Evolutionary conservation across 2,797 vertebrate species (phyloP).

Genomic region (Periophthalmus magnuspinnatus): DNA sequence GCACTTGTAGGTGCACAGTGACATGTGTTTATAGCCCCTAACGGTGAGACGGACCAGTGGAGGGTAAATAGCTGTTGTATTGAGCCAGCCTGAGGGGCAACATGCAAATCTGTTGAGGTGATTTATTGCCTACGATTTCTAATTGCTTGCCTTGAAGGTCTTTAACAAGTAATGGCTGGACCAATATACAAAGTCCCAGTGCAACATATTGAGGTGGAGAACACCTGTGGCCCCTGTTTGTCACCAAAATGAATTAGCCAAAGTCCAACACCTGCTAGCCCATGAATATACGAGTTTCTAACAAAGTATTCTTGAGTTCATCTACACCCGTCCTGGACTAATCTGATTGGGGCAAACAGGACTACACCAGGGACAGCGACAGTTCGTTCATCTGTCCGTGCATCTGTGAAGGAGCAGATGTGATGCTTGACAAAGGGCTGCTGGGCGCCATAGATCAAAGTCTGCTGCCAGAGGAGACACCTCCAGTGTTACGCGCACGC

Average conservation of each 20-base stretch:
- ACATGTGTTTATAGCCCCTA: constrained; percentile 18
- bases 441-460: constrained; percentile 60
- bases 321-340: constrained; percentile 23
- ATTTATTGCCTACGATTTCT: constrained; percentile 33
- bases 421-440: constrained; percentile 30
- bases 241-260: constrained; percentile 1
- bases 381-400: constrained; percentile 43
- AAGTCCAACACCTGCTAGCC: neutral
- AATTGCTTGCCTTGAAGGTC: constrained; percentile 15
- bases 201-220: neutral
- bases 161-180: constrained; percentile 5
- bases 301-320: constrained; percentile 12
- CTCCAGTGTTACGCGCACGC: constrained; percentile 38
- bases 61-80: constrained; percentile 12
- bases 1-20: constrained; percentile 16
- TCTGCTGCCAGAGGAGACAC: constrained; percentile 50
- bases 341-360: constrained; percentile 49
- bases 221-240: neutral
- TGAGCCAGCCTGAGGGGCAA: constrained; percentile 9
- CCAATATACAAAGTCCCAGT: neutral
- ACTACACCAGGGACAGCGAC: constrained; percentile 39
- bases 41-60: constrained; percentile 2
- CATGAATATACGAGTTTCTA: constrained; percentile 33
- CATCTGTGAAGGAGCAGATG: constrained; percentile 60
- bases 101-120: constrained; percentile 24